A percentile compares a stretch with the other conserved stretches of the same genome.
Evolutionary conservation across 2,113 vertebrate species (phyloP).

Genomic region (Serinus canaria): DNA sequence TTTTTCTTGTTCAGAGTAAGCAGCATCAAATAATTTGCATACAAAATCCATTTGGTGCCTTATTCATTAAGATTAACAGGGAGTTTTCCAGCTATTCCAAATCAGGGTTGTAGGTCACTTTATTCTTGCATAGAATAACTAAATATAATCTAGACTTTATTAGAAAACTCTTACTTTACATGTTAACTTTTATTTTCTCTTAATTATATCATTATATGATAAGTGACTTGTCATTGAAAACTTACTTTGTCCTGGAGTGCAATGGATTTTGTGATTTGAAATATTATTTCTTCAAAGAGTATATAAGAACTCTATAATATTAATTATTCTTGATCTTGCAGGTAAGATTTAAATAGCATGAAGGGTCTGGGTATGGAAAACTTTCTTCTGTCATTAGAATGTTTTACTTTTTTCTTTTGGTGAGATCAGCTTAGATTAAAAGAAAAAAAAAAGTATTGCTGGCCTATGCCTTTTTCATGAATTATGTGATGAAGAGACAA

Average conservation of each 20-base stretch:
- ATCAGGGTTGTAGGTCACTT: not conserved
- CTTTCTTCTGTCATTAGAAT: not conserved
- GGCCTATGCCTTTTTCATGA: not conserved
- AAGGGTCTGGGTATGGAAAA: not conserved
- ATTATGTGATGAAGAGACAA: not conserved
- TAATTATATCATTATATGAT: not conserved
- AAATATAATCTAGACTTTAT: not conserved
- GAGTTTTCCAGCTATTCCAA: not conserved
- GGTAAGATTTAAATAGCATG: not conserved
- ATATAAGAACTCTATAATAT: fast-evolving
- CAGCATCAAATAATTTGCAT: not conserved
- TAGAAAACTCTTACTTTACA: not conserved
- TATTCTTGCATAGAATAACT: not conserved
- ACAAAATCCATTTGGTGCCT: not conserved
- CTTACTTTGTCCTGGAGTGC: not conserved
- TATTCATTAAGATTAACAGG: not conserved
- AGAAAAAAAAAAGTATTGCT: not conserved
- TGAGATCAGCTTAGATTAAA: not conserved
- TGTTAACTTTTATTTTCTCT: not conserved
- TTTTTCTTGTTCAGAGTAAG: not conserved
- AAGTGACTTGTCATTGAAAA: not conserved
- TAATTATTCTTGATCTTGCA: not conserved
- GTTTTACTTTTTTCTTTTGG: not conserved
- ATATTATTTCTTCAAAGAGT: not conserved
- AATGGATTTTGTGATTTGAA: not conserved